Evolutionary conservation across 2,113 vertebrate genomes (phyloP).

Genomic region (Rhinogobius similis): DNA sequence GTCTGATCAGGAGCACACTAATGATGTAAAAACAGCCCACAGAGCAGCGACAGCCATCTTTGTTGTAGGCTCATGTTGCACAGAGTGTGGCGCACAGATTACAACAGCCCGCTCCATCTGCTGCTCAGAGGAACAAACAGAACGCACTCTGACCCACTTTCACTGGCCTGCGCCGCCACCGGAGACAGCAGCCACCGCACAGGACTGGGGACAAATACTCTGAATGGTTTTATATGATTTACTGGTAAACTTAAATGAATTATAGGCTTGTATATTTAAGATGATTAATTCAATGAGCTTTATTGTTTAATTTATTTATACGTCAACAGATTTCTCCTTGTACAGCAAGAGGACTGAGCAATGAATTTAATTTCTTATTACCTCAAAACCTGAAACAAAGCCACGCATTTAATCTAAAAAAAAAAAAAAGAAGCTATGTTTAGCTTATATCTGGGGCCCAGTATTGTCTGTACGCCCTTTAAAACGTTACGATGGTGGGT

Average conservation of each 20-base stretch:
- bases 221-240: neutral
- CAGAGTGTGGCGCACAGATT: neutral
- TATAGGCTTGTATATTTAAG: neutral
- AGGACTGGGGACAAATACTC: slow-evolving; percentile 25
- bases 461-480: too few relatives aligned
- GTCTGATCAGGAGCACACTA: neutral
- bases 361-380: too few relatives aligned
- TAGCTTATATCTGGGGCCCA: too few relatives aligned
- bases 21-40: neutral
- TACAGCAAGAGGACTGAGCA: neutral
- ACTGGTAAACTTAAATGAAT: neutral
- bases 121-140: slow-evolving; percentile 7
- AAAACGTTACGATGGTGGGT: too few relatives aligned
- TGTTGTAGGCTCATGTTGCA: slow-evolving; percentile 3
- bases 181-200: neutral
- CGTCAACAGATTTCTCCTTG: neutral
- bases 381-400: neutral
- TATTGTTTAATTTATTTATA: neutral
- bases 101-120: slow-evolving; percentile 7
- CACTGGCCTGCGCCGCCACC: slow-evolving; percentile 19
- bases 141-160: slow-evolving; percentile 16
- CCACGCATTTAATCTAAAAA: neutral
- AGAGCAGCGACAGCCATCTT: neutral
- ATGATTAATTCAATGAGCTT: neutral
- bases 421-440: too few relatives aligned